These are phyloP conservation scores for Orthonevra nobilis DNA, from an alignment of 2,888 invertebrate genomes.

Conservation along the genomic window DNA sequence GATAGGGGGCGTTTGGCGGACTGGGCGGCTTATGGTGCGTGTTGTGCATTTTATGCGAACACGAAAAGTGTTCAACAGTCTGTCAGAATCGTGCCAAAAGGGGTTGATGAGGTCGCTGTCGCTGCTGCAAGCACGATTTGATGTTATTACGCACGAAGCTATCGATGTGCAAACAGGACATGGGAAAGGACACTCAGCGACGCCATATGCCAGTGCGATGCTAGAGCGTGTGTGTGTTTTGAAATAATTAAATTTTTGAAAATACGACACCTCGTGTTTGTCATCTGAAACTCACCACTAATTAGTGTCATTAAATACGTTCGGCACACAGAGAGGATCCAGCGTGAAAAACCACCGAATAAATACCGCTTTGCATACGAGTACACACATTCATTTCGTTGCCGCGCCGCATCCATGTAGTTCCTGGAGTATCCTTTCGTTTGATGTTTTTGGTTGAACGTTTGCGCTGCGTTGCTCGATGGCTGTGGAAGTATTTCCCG, in stretches of 20 bases:
- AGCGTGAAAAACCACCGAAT: constrained; percentile 69
- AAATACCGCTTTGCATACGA: constrained; percentile 70
- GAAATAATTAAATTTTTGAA: constrained; percentile 73
- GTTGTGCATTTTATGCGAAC: constrained; percentile 71
- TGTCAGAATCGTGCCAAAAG: constrained; percentile 67
- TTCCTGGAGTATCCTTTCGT: constrained; percentile 55
- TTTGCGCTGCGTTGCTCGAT: constrained; percentile 20
- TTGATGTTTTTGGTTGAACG: constrained; percentile 58
- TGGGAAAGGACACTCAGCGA: constrained; percentile 59
- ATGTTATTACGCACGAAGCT: constrained; percentile 72
- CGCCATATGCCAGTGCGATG: constrained; percentile 40
- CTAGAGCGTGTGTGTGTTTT: constrained; percentile 45
- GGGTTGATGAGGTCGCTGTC: constrained; percentile 64
- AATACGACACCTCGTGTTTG: constrained; percentile 75
- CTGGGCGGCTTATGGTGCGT: constrained; percentile 65
- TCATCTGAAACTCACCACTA: constrained; percentile 79
- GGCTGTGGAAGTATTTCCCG: constrained; percentile 59
- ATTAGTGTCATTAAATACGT: constrained; percentile 80
- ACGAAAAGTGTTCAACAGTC: constrained; percentile 71
- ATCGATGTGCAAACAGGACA: constrained; percentile 70
- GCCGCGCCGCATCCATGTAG: background rate
- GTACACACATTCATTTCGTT: too few species aligned
- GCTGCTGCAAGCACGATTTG: constrained; percentile 61
- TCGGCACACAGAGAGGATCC: constrained; percentile 72
- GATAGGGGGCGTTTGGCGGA: too few species aligned